Conservation (phyloP, 2,797 vertebrate species). For the Enteromius afrohamiltoni region DNA sequence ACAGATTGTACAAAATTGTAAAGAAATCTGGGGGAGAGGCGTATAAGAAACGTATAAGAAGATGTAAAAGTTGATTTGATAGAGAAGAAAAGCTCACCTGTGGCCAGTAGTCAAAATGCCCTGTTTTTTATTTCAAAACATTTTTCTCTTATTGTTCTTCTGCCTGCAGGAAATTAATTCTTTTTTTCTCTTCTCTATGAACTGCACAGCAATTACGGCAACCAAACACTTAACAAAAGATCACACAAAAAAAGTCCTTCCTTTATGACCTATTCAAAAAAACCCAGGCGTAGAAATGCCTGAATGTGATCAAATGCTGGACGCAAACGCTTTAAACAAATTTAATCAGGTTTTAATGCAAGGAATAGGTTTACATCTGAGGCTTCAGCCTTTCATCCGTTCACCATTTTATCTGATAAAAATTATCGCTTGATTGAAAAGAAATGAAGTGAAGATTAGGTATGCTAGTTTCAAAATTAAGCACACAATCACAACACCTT, state of each 20-base stretch:
- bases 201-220: conserved; percentile 27
- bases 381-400: conserved; percentile 35
- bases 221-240: conserved; percentile 40
- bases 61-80: neutral
- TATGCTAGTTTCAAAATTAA: conserved; percentile 46
- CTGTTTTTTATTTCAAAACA: conserved; percentile 24
- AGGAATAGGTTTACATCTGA: conserved; percentile 40
- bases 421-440: conserved; percentile 40
- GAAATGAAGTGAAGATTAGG: conserved; percentile 45
- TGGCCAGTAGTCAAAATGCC: conserved; percentile 14
- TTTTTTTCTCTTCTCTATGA: conserved; percentile 13
- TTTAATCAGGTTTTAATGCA: conserved; percentile 44
- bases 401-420: conserved; percentile 42
- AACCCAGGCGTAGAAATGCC: neutral
- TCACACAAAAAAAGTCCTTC: conserved; percentile 37
- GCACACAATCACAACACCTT: conserved; percentile 42
- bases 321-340: conserved; percentile 40
- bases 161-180: neutral
- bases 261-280: neutral
- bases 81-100: conserved; percentile 3
- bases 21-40: conserved; percentile 44
- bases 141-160: conserved; percentile 20
- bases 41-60: conserved; percentile 19
- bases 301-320: conserved; percentile 31
- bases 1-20: conserved; percentile 59